Evolutionary conservation across 2,797 vertebrate species (phyloP), one percentile per base, ranked within the genome.

Genomic region (Trachops cirrhosus): DNA sequence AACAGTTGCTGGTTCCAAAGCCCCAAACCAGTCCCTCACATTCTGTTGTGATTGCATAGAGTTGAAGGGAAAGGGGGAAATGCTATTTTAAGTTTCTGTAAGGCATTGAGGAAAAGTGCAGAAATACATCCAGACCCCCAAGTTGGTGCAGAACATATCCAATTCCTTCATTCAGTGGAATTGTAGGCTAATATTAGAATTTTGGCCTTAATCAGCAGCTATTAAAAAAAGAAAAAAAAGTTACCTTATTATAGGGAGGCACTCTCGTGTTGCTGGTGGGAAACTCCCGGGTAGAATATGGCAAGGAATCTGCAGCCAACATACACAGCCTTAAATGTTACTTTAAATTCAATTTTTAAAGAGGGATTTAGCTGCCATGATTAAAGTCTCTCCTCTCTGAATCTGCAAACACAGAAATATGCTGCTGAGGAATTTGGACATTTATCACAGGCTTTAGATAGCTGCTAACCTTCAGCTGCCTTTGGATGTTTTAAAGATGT

Each of bases 201-300:
- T 26, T 59, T 44, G 37, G 67, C 54, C 85, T 93, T 82, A 95
- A 96, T 87, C 96, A 91, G 79, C 75, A 95, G 91, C 89, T 91
- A 82, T 97, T 93, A 67, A 78, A 96, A 90, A 79, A 79, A 57
- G 46, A 26, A 16, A 29, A 57, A 54, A 82, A 64, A 32, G 8
- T 29, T 59, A 50, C 48, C 70, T 96, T 96, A 96, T 97, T 96
- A 93, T 80, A 71, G 52, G 93, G 85, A 86, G n/a, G 41, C 34
- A 62, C 59, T 95, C 52, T 95, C 24, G 6, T 93, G 86, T 52
- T 80, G 18, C 71, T 71, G 75, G 86, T 95, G 93, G 92, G 83
- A 93, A 96, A 97, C 92, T 97, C 97, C 94, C 84, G 82, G 86
- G 91, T 96, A 96, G 86, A 96, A 86, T 95, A 96, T 93, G 86